Evolutionary conservation across 2,113 vertebrate species (phyloP), one percentile per base, ranked within the genome.

Genomic region (Microtus ochrogaster): DNA sequence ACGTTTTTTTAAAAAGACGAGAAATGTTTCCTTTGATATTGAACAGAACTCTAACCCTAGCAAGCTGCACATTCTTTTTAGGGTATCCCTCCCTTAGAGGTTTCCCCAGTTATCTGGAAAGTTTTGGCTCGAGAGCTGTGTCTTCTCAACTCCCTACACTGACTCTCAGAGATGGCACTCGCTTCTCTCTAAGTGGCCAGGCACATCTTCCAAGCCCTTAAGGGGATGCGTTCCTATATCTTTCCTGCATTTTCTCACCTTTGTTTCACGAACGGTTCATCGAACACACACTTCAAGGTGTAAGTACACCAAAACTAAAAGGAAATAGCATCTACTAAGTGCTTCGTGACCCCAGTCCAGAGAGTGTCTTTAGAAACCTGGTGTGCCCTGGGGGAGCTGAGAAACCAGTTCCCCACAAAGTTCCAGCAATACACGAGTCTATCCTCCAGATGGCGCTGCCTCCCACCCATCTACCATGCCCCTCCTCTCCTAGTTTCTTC

Each of bases 11-110:
- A 94, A 24, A 85, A 95, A 97, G 95, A 97, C 92, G 97, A 95
- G 93, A 98, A 97, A 96, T 88, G 93, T 98, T 97, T 97, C 76
- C 94, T 97, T 97, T 98, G 97, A 98, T 95, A 97, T 88, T 97
- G 96, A 97, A 92, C 97, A 98, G 97, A 96, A 93, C 97, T 93
- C 94, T 94, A 91, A 97, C 94, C 96, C 94, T 90, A 95, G 95
- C 90, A 96, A 96, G 96, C 97, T 94, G 44, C 76, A 68, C 97
- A 97, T 98, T 97, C 96, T 93, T 98, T 70, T 86, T 85, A 96
- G 96, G 92, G 83, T 90, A 90, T 84, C 36, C 66, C 93, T 97
- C 95, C 95, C 92, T 85, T 77, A 97, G 97, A 96, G 93, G 76
- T 70, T 97, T 97, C 89, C 89, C 93, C 94, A 97, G 92, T 84